Evolutionary conservation across 2,113 vertebrate species (phyloP).

Genomic region (Ciconia stormi): DNA sequence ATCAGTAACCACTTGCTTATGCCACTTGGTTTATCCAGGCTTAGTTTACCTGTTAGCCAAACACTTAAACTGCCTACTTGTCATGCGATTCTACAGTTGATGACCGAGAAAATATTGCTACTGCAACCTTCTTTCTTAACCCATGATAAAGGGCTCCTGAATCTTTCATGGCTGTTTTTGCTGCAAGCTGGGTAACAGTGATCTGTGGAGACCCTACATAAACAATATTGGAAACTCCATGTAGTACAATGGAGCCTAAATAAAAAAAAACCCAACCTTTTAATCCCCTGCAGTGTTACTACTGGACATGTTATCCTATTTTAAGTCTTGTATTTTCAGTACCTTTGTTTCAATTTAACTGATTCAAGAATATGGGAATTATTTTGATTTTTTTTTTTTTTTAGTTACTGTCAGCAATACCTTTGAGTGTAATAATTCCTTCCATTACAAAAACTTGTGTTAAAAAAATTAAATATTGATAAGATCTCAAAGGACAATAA

Average conservation of each 20-base stretch:
- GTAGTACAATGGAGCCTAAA: neutral
- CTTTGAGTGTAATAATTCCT: neutral
- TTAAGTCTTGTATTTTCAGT: neutral
- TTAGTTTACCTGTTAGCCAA: neutral
- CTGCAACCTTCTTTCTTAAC: neutral
- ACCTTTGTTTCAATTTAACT: neutral
- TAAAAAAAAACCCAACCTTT: neutral
- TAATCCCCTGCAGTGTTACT: neutral
- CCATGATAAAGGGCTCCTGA: neutral
- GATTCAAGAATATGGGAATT: neutral
- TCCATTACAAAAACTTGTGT: neutral
- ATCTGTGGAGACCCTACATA: neutral
- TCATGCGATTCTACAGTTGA: fast-evolving
- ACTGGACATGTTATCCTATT: neutral
- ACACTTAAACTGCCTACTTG: neutral
- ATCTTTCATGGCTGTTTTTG: neutral
- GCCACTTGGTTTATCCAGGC: neutral
- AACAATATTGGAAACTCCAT: neutral
- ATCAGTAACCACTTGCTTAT: neutral
- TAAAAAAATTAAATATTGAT: neutral
- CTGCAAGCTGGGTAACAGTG: neutral
- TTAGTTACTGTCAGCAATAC: neutral
- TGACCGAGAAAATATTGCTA: neutral
- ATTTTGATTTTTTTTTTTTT: neutral
- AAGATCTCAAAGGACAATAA: neutral